phyloP scores from a whole-genome alignment of 1,140 invertebrate species.

The Drosophila auraria region DNA sequence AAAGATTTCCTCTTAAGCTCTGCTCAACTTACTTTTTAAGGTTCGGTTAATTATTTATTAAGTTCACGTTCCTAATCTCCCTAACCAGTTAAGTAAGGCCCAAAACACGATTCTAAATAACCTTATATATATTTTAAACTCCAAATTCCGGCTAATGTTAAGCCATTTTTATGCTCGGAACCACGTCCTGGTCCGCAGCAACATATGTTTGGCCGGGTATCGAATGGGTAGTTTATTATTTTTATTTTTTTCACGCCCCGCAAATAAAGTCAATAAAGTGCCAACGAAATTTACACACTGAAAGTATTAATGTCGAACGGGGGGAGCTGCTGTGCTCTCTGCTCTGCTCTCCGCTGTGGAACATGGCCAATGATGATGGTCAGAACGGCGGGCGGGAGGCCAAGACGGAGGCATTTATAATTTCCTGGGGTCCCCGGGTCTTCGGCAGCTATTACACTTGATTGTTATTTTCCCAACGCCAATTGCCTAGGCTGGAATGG shows the following conservation, averaged over 20 bases:
- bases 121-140: slow-evolving; percentile 4
- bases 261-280: slow-evolving; percentile 76
- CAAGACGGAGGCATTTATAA: slow-evolving; percentile 61
- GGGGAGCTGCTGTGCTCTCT: not conserved
- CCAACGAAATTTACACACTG: slow-evolving; percentile 62
- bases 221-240: slow-evolving; percentile 43
- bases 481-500: slow-evolving; percentile 49
- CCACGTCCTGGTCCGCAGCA: slow-evolving; percentile 8
- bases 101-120: not conserved
- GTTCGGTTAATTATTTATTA: too few relatives aligned
- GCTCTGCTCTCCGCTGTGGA: not conserved
- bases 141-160: slow-evolving; percentile 11
- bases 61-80: too few relatives aligned
- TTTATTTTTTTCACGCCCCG: slow-evolving; percentile 70
- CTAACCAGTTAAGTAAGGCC: not conserved
- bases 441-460: slow-evolving; percentile 70
- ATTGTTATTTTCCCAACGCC: slow-evolving; percentile 70
- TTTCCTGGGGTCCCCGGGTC: slow-evolving; percentile 53
- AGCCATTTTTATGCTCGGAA: slow-evolving; percentile 7
- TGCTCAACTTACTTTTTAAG: too few relatives aligned
- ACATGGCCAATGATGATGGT: slow-evolving; percentile 12
- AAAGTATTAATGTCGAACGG: slow-evolving; percentile 49
- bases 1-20: too few relatives aligned
- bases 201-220: slow-evolving; percentile 23
- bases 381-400: not conserved